These are phyloP conservation scores for Phymanthus crucifer DNA, from an alignment of 92 coral and sea anemone genomes.

Conservation along the genomic window DNA sequence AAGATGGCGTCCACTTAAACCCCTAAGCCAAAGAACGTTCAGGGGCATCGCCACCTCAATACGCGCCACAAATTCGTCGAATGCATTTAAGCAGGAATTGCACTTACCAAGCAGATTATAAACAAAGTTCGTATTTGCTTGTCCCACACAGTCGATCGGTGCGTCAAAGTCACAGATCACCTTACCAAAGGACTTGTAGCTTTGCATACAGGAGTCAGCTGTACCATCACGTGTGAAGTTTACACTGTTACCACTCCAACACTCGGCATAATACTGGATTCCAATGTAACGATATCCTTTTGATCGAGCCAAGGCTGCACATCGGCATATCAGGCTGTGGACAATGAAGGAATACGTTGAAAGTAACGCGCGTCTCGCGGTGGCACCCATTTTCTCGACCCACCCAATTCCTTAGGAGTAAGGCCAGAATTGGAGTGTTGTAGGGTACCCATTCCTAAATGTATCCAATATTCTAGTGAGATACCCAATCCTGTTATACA, in stretches of 20 bases:
- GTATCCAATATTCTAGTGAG: too few relatives aligned
- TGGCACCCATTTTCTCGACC: not conserved
- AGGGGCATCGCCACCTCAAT: too few relatives aligned
- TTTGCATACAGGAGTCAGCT: constrained; percentile 40
- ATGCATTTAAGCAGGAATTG: not conserved
- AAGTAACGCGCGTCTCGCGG: constrained; percentile 3
- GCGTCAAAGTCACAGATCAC: constrained; percentile 36
- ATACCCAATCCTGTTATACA: not conserved
- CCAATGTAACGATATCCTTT: constrained; percentile 53
- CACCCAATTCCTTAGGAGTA: too few relatives aligned
- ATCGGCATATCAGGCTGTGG: constrained; percentile 55
- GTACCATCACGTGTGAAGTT: constrained; percentile 40
- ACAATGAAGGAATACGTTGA: not conserved
- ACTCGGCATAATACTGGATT: constrained; percentile 59
- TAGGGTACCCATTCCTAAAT: too few relatives aligned
- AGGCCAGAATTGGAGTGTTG: too few relatives aligned
- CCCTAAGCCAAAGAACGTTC: too few relatives aligned
- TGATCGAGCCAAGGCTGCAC: constrained; percentile 42
- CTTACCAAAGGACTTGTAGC: constrained; percentile 16
- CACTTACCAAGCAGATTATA: constrained; percentile 50
- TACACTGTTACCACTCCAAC: constrained; percentile 46
- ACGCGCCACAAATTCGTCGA: too few relatives aligned
- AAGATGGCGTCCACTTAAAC: too few relatives aligned
- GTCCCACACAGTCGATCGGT: constrained; percentile 47
- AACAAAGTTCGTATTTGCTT: constrained; percentile 49